Percentiles rank a stretch among this genome's conserved stretches.
phyloP scores from a whole-genome alignment of 2,113 vertebrate species.

The Erpornis zantholeuca region DNA sequence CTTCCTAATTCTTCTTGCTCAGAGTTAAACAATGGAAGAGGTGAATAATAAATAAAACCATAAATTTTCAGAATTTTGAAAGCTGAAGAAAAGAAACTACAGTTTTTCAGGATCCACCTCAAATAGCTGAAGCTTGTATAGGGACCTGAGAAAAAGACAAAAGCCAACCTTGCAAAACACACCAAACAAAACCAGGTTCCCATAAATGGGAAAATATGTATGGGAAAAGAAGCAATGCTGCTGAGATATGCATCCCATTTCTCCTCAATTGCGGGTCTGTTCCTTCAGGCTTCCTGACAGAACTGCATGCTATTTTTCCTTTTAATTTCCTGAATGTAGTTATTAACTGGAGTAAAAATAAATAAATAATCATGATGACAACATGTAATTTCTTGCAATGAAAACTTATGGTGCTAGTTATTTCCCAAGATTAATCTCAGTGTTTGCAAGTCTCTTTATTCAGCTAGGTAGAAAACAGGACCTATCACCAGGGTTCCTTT shows the following conservation, averaged over 20 bases:
- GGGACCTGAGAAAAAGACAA: neutral
- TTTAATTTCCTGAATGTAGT: slow-evolving; percentile 18
- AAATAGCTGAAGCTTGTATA: neutral
- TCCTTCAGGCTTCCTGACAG: neutral
- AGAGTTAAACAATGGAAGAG: neutral
- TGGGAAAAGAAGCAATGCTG: neutral
- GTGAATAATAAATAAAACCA: slow-evolving; percentile 10
- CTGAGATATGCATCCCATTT: neutral
- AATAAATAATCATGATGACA: slow-evolving; percentile 29
- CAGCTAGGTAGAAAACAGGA: neutral
- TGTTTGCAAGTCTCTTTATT: slow-evolving; percentile 4
- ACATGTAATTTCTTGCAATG: slow-evolving; percentile 30
- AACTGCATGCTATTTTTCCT: neutral
- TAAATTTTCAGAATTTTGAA: neutral
- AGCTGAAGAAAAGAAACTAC: neutral
- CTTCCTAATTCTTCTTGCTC: neutral
- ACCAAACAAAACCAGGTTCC: neutral
- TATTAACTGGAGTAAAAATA: slow-evolving; percentile 17
- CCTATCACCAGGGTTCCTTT: slow-evolving; percentile 11
- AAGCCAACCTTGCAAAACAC: neutral
- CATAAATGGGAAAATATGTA: neutral
- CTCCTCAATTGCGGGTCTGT: neutral
- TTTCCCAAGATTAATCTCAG: slow-evolving; percentile 34
- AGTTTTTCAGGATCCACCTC: neutral
- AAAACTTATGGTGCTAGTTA: neutral